Evolutionary conservation across 2,888 invertebrate species (phyloP).

Genomic region (Ptilodon capucinus): DNA sequence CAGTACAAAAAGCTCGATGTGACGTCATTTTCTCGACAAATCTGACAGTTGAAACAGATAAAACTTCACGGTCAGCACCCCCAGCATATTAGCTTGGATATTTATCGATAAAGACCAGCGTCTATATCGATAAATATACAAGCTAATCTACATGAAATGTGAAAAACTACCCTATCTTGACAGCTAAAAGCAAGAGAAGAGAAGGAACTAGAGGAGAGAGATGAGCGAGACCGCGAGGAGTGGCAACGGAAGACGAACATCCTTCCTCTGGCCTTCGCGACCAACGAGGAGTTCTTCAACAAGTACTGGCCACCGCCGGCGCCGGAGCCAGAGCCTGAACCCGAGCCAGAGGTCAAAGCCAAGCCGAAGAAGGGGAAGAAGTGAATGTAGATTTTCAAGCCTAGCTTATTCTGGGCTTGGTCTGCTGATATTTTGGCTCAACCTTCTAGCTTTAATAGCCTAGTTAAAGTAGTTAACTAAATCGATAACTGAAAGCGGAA

Average conservation of each 20-base stretch:
- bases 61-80: too few relatives aligned
- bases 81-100: too few relatives aligned
- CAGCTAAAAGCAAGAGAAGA: conserved; percentile 55
- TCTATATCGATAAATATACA: too few relatives aligned
- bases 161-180: not conserved
- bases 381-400: not conserved
- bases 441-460: too few relatives aligned
- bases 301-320: conserved; percentile 71
- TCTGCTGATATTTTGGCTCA: too few relatives aligned
- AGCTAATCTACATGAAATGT: too few relatives aligned
- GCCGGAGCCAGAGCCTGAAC: conserved; percentile 44
- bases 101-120: too few relatives aligned
- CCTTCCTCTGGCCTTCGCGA: conserved; percentile 56
- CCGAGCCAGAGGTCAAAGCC: conserved; percentile 34
- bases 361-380: conserved; percentile 36
- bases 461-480: too few relatives aligned
- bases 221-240: conserved; percentile 46
- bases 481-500: too few relatives aligned
- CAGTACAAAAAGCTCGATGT: too few relatives aligned
- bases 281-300: conserved; percentile 53
- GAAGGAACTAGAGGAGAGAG: conserved; percentile 44
- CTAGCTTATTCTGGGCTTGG: not conserved
- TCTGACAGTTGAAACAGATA: too few relatives aligned
- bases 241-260: conserved; percentile 59
- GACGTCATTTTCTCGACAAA: too few relatives aligned